Evolutionary conservation across 2,113 vertebrate genomes (phyloP).

Genomic region (Sigmodon hispidus): DNA sequence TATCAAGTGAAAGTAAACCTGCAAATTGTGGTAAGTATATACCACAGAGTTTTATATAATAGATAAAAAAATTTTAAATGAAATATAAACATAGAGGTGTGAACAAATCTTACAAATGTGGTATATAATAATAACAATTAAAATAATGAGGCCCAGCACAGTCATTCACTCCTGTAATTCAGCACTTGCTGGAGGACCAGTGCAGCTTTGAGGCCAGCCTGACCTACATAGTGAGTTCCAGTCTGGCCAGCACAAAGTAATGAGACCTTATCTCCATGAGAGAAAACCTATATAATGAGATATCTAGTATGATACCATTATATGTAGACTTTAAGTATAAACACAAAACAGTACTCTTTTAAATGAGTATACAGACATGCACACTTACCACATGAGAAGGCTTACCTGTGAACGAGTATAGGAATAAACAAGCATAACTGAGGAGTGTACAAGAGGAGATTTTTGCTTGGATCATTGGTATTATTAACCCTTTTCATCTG

Average conservation of each 20-base stretch:
- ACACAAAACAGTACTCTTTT: constrained; percentile 6
- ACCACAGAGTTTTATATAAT: neutral
- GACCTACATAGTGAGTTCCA: neutral
- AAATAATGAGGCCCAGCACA: neutral
- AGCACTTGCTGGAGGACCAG: neutral
- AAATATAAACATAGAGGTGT: constrained; percentile 5
- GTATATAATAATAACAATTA: constrained; percentile 29
- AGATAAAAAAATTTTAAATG: constrained; percentile 30
- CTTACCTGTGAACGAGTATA: constrained; percentile 7
- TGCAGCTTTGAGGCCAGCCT: neutral
- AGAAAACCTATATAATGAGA: constrained; percentile 11
- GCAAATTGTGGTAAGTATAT: constrained; percentile 20
- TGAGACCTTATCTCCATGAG: neutral
- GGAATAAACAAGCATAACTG: constrained; percentile 41
- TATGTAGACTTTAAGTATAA: neutral
- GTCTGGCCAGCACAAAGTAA: neutral
- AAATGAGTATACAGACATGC: constrained; percentile 13
- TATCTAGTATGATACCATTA: neutral
- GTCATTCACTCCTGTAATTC: neutral
- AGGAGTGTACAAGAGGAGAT: constrained; percentile 12
- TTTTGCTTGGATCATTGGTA: constrained; percentile 5
- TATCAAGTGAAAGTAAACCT: constrained; percentile 38
- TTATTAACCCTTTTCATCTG: constrained; percentile 26
- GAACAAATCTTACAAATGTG: constrained; percentile 29
- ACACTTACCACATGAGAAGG: constrained; percentile 40